Base-by-base conservation (phyloP, 64 coral and sea anemone genomes). In the Dendronephthya gigantea region DNA sequence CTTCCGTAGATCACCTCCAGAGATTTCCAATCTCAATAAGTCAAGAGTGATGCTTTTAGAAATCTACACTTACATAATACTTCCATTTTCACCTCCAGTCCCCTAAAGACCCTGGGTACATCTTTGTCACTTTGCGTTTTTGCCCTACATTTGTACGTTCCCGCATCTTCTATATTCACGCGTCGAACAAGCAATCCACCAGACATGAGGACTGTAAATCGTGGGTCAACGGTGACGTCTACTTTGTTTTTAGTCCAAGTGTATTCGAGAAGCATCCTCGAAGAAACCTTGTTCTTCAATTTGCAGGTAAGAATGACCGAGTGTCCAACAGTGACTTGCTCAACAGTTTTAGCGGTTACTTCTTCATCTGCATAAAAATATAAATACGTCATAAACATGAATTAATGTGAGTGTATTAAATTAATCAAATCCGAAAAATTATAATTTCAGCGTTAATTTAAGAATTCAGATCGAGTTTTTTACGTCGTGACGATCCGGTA, bases 61-160 rank as follows among this genome's bases (percentile, higher is more conserved):
- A 39, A 16, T 79, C 10, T 5, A 36, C 10, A 92, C 95, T 93
- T 91, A 98, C 95, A 93, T 76, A 90, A 92, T 39, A 98, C 85
- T 47, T 98, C 89, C 11, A 98, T 74, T 23, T 91, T 48, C 7
- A 93, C 85, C 37, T 89, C 85, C 5, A 87, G 62, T 29, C 95
- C 95, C 32, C 87, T 68, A 52, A 93, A 88, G 32, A 79, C 32
- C 37, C 15, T 19, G 10, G 72, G 72, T 29, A 13, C 72, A 79
- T 12, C 72, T 36, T 1, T 12, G 36, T 79, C 36, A 36, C 72
- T 39, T 33, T 91, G 85, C 0, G 92, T 91, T 39, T 89, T 93
- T 7, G 92, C 95, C 4, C 87, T 90, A 48, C 95, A 98, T 9
- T 82, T 49, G 83, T 98, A 98, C 29, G 91, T 90, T 52, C 95